phyloP scores from a whole-genome alignment of 92 coral and sea anemone species.

The Pocillopora grandis region DNA sequence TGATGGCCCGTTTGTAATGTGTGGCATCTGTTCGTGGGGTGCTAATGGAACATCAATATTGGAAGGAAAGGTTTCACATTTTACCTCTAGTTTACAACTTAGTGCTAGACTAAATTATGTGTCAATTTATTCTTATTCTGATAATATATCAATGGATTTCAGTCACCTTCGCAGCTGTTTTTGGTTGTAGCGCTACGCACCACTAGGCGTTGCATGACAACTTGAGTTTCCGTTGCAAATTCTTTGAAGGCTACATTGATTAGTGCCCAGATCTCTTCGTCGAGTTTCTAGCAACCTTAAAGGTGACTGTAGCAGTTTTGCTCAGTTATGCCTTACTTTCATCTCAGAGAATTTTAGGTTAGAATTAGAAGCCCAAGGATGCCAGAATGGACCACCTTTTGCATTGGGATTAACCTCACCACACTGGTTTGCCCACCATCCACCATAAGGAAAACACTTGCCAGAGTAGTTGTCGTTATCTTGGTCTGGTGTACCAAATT shows the following conservation, averaged over 20 bases:
- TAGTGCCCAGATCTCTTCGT: no score
- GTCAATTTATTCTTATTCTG: no score
- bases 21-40: no score
- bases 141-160: neutral
- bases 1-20: no score
- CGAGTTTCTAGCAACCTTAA: no score
- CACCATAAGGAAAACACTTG: neutral
- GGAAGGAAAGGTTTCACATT: no score
- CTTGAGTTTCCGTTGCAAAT: neutral
- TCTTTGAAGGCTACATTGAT: no score
- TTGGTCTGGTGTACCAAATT: conserved; percentile 33
- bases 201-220: neutral
- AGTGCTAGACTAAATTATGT: no score
- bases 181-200: neutral
- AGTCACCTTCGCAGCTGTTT: neutral
- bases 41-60: no score
- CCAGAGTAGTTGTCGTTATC: conserved; percentile 29
- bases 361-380: neutral
- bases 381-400: neutral
- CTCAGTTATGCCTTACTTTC: conserved; percentile 20
- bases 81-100: no score
- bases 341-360: conserved; percentile 3
- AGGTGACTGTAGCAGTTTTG: neutral
- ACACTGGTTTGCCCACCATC: conserved; percentile 44
- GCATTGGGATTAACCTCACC: conserved; percentile 3